phyloP scores from a whole-genome alignment of 2,797 vertebrate genomes.

The Acestrorhynchus altus region DNA sequence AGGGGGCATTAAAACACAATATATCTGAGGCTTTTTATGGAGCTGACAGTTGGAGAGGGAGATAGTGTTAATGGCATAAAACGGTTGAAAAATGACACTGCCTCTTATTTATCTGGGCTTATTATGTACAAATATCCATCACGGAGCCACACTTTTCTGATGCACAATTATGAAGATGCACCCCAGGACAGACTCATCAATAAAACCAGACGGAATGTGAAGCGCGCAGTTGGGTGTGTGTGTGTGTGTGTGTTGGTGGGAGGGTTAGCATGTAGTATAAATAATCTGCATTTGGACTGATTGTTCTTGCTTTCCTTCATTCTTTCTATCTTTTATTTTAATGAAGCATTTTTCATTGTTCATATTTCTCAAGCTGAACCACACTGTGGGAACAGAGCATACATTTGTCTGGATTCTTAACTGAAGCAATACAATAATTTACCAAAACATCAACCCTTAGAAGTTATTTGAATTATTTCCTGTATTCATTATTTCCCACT shows the following conservation, averaged over 20 bases:
- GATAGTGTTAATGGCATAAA: constrained; percentile 80
- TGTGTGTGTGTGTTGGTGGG: not conserved
- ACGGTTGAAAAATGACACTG: constrained; percentile 77
- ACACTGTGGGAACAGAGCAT: not conserved
- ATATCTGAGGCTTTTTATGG: constrained; percentile 81
- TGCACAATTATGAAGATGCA: constrained; percentile 80
- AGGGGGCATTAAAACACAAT: constrained; percentile 85
- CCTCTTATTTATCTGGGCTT: constrained; percentile 72
- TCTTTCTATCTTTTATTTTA: not conserved
- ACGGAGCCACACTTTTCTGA: constrained; percentile 72
- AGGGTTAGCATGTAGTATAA: not conserved
- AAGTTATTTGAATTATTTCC: not conserved
- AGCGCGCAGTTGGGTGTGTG: constrained; percentile 14
- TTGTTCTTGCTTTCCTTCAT: not conserved
- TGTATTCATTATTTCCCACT: not conserved
- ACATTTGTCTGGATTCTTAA: too few species aligned
- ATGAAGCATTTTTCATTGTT: not conserved
- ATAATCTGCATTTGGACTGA: constrained; percentile 5
- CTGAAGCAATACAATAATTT: too few species aligned
- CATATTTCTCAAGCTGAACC: too few species aligned
- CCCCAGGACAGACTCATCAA: constrained; percentile 69
- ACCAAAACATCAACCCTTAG: not conserved
- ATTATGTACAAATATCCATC: constrained; percentile 79
- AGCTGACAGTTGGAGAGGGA: constrained; percentile 77
- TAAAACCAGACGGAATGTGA: constrained; percentile 64